These are phyloP conservation scores for Naso thynnoides DNA, from an alignment of 2,797 vertebrate species.

Conservation along the genomic window DNA sequence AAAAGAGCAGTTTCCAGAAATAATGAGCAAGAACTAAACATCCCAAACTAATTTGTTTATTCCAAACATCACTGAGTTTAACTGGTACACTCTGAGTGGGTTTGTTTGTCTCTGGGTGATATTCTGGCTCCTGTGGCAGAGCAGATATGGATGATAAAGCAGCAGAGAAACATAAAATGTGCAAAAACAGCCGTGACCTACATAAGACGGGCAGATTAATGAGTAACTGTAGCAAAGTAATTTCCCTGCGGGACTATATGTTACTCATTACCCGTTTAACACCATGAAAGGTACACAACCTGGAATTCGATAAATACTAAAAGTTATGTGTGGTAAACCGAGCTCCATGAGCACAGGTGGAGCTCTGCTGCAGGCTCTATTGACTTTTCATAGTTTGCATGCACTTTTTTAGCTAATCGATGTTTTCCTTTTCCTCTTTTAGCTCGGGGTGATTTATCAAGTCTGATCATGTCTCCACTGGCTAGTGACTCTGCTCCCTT, in stretches of 20 bases:
- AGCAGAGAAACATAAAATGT: constrained; percentile 41
- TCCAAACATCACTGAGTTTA: constrained; percentile 12
- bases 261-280: constrained; percentile 63
- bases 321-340: constrained; percentile 1
- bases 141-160: constrained; percentile 55
- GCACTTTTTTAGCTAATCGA: background rate
- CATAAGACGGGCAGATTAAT: constrained; percentile 68
- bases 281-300: constrained; percentile 27
- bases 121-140: constrained; percentile 20
- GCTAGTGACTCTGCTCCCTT: background rate
- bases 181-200: constrained; percentile 72
- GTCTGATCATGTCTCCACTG: background rate
- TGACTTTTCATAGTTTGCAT: background rate
- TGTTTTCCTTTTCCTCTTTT: background rate
- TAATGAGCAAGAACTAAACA: constrained; percentile 8
- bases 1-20: constrained; percentile 23
- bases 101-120: constrained; percentile 16
- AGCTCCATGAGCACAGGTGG: constrained; percentile 8
- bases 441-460: background rate
- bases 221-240: constrained; percentile 66
- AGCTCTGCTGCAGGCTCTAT: background rate
- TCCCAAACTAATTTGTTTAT: constrained; percentile 31
- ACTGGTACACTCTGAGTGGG: background rate
- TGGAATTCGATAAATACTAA: constrained; percentile 35
- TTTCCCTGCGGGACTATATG: constrained; percentile 60